Evolutionary conservation across 2,888 invertebrate genomes (phyloP), one percentile per base, ranked within the genome.

Genomic region (Unio pictorum): DNA sequence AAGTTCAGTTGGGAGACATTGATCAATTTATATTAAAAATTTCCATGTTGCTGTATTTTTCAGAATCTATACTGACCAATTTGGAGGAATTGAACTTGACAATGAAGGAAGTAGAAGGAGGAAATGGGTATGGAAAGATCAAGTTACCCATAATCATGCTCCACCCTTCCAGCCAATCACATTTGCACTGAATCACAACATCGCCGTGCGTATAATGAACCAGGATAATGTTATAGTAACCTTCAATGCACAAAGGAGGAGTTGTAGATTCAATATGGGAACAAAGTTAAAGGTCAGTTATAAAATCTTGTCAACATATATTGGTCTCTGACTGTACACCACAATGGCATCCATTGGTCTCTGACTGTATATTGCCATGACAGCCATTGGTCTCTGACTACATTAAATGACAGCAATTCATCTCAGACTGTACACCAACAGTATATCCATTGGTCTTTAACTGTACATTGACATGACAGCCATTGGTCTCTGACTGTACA

Each of bases 111-210:
- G 73, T 5, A 78, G 79, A 67, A 83, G 81, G 65, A 79, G 86
- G n/a, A 78, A 81, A 54, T 90, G 89, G 90, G 71, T 68, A 11
- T 90, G 90, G 90, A 83, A 84, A 67, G 87, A 87, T 61, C 83
- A 83, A 60, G 74, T 83, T 54, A 80, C 81, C 17, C 87, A 88
- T 58, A 85, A 88, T 0, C 90, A 90, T 73, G 90, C 89, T 4
- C 90, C 90, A 11, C 90, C 90, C 1, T 88, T 89, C 73, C 90
- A 90, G 73, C 89, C 90, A 3, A 83, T 90, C 72, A 86, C 85
- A 63, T 81, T 90, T 66, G 84, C 84, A 3, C 69, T 89, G 26
- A 89, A 87, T 67, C 78, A 74, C 11, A 68, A 81, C 66, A 71
- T 87, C 5, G 85, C 86, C 3, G 71, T 90, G 11, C 76, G 88